Conservation (phyloP, 2,113 vertebrate species). For the Halcyon senegalensis region DNA sequence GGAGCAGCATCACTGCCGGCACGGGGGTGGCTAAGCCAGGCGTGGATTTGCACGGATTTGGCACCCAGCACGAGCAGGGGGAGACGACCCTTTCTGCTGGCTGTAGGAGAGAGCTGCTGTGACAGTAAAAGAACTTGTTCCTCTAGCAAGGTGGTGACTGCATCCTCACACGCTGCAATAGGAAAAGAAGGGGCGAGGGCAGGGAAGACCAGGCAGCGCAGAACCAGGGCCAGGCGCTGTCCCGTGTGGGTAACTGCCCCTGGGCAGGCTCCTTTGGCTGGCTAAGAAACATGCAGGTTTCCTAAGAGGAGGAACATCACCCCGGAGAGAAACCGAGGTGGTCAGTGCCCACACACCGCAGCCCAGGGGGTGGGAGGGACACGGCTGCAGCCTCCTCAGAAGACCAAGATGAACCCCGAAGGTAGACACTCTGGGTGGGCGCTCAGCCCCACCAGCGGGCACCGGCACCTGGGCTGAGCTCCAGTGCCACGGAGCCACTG, state of each 20-base stretch:
- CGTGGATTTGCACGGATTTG: background rate
- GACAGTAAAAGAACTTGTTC: background rate
- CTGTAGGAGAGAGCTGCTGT: background rate
- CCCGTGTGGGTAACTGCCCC: background rate
- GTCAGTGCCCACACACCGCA: background rate
- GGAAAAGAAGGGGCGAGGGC: background rate
- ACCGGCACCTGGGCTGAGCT: fast-evolving
- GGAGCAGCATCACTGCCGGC: background rate
- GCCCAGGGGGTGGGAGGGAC: background rate
- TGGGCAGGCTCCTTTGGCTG: background rate
- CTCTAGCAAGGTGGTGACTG: background rate
- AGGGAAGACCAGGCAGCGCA: background rate
- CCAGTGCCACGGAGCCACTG: fast-evolving
- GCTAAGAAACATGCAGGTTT: background rate
- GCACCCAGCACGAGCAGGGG: background rate
- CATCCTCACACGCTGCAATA: background rate
- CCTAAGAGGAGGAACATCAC: background rate
- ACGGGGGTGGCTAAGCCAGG: background rate
- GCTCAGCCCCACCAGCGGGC: background rate
- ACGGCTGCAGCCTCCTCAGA: background rate
- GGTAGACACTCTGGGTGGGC: background rate
- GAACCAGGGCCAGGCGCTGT: background rate
- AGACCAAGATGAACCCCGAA: background rate
- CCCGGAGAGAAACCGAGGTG: background rate
- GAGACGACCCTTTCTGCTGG: background rate